Evolutionary conservation across 37 sponge, comb jelly and placozoan genomes (phyloP), one percentile per base, ranked within the genome.

Genomic region (Hormiphora californensis): DNA sequence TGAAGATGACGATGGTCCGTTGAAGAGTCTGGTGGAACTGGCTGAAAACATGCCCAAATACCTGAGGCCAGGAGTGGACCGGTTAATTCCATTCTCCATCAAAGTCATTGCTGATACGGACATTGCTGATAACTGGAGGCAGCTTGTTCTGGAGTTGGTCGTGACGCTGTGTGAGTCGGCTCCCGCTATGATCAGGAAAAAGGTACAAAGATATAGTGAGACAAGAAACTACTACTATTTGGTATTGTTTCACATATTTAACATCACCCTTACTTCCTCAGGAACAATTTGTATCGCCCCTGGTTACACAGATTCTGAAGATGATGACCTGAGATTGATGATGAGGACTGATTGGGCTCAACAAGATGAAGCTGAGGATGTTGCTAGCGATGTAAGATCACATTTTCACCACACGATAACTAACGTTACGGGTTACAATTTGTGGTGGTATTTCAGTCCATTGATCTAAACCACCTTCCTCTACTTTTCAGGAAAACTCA

Each of bases 21-120:
- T 96, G 27, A 94, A 98, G 90, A 63, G 91, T 15, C 88, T 98
- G 63, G 91, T 98, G 61, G 99, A 98, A 3, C 88, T 98, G 27
- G 92, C 90, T 9, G 93, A 95, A 35, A 90, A 92, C 35, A 88
- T 92, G 32, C 92, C 99, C 12, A 94, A 92, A 87, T 91, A 91
- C 40, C 86, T 98, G 1, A 63, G 95, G 36, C 87, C 90, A 0
- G 91, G 92, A 28, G 32, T 98, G 49, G 90, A 89, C 2, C 53
- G 21, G 5, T 31, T 93, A 28, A 51, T 97, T 31, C 89, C 92
- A 55, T 73, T 94, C 23, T 90, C 92, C 88, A 61, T 91, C 7
- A 94, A 92, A 91, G 94, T 91, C 22, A 69, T 88, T 54, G 61
- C 39, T 34, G 39, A 85, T 49, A 43, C 88, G 8, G 87, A 54